Base-by-base conservation (phyloP, 2,888 invertebrate genomes). In the Drosophila percnosoma region DNA sequence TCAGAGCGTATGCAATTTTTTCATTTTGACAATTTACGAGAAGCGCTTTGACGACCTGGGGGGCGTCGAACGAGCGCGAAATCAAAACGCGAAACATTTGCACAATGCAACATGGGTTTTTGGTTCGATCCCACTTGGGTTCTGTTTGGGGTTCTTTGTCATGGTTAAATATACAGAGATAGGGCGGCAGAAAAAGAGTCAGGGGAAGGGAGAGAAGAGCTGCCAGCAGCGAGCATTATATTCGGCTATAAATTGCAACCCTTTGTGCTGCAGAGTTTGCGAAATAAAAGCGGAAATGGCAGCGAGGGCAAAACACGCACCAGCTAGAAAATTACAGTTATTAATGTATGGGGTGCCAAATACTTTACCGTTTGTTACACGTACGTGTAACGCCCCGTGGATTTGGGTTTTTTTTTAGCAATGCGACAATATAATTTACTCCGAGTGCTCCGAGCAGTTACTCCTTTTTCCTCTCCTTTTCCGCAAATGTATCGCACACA, bases 201-300 rank as follows among this genome's bases (percentile, higher is more conserved):
- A 53, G 5, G 8, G 15, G 31, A 13, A 31, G 31, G 29, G 66
- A 36, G 64, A n/a, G 65, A 61, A 27, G 51, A 21, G 24, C 31
- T 64, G 80, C 72, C 81, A 67, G 73, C 55, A 73, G 80, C 75
- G 62, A 62, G 75, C 76, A 78, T 76, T 81, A 85, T 83, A 87
- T 83, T 86, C 82, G 88, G 82, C 83, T 78, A 87, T 88, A 87
- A 88, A 87, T 87, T 88, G 87, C 88, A 87, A 87, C 88, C 86
- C 86, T 88, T 88, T 87, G 66, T 72, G 57, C 15, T 33, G 40
- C 51, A n/a, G 60, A 74, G 68, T 69, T 78, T 75, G 68, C 78
- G 31, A 78, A 80, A 75, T 74, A 68, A 66, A 75, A 61, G 65
- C 71, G 72, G 72, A 80, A 74, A 71, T 61, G 63, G 63, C 62